phyloP scores from a whole-genome alignment of 2,888 invertebrate genomes.

The Hoplodrina ambigua region DNA sequence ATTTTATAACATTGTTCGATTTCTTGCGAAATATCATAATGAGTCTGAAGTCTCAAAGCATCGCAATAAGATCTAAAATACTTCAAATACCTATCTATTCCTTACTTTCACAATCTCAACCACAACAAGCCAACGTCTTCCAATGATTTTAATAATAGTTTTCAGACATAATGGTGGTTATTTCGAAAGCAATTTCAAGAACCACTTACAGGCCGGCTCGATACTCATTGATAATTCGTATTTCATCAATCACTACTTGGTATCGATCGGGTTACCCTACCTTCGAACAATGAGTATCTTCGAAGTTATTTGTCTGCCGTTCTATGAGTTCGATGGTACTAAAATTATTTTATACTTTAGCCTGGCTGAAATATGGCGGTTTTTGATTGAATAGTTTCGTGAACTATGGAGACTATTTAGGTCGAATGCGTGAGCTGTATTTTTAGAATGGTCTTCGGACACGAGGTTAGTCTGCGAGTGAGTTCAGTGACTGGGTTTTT shows the following conservation, averaged over 20 bases:
- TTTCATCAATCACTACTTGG: constrained; percentile 63
- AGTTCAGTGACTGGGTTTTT: not conserved
- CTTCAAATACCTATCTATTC: not conserved
- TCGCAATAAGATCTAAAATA: not conserved
- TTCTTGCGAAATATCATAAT: too few relatives aligned
- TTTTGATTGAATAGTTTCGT: constrained; percentile 8
- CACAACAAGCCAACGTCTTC: constrained; percentile 1
- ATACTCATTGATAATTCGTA: constrained; percentile 65
- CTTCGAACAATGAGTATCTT: constrained; percentile 57
- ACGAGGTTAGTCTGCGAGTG: not conserved
- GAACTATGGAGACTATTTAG: constrained; percentile 1
- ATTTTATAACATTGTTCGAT: too few relatives aligned
- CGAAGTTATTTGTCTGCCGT: constrained; percentile 47
- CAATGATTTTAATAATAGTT: constrained; percentile 46
- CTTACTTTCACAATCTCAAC: too few relatives aligned
- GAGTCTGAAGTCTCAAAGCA: not conserved
- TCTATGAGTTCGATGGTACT: constrained; percentile 62
- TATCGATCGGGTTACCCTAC: constrained; percentile 54
- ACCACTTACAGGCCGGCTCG: constrained; percentile 47
- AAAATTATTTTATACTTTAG: constrained; percentile 29
- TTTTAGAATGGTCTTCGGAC: not conserved
- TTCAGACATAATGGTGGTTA: constrained; percentile 49
- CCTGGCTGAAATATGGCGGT: constrained; percentile 43
- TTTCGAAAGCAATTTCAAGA: constrained; percentile 55
- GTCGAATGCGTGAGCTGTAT: not conserved